A percentile compares a stretch with the other conserved stretches of the same genome.
These are phyloP conservation scores for Ypsolopha scabrella DNA, from an alignment of 2,888 invertebrate genomes.

Conservation along the genomic window DNA sequence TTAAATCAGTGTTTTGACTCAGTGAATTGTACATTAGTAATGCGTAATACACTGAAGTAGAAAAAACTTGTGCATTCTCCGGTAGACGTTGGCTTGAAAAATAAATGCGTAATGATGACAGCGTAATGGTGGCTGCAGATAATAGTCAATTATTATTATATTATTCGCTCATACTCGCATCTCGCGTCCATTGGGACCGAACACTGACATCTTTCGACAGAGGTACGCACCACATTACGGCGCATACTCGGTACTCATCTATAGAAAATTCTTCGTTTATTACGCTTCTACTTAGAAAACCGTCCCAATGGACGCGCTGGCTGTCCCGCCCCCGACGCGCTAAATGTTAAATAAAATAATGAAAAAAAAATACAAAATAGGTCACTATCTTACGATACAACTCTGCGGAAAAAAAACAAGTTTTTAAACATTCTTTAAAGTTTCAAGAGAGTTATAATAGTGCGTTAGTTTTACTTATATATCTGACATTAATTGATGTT, in stretches of 20 bases:
- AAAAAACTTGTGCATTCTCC: too few species aligned
- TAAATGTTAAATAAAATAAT: conserved; percentile 24
- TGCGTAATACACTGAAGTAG: too few species aligned
- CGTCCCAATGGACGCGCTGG: conserved; percentile 13
- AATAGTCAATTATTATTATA: conserved; percentile 62
- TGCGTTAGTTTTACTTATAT: conserved; percentile 67
- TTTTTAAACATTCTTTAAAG: conserved; percentile 26
- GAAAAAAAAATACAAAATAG: conserved; percentile 12
- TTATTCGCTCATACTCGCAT: conserved; percentile 6
- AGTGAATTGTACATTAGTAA: neutral
- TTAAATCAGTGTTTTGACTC: neutral
- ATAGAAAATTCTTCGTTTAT: too few species aligned
- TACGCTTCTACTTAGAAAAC: too few species aligned
- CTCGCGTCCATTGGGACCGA: neutral
- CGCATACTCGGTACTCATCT: neutral
- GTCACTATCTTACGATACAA: conserved; percentile 43
- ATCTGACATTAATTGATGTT: conserved; percentile 65
- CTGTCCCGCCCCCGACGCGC: conserved; percentile 34
- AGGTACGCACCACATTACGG: neutral
- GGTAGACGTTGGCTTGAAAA: neutral
- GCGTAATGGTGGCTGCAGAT: conserved; percentile 27
- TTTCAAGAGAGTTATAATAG: conserved; percentile 52
- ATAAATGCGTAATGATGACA: neutral
- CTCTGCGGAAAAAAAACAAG: conserved; percentile 32
- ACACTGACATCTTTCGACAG: too few species aligned